Percentiles rank a stretch among this genome's conserved stretches.
Conservation (phyloP, 2,113 vertebrate genomes). For the Ranitomeya variabilis region DNA sequence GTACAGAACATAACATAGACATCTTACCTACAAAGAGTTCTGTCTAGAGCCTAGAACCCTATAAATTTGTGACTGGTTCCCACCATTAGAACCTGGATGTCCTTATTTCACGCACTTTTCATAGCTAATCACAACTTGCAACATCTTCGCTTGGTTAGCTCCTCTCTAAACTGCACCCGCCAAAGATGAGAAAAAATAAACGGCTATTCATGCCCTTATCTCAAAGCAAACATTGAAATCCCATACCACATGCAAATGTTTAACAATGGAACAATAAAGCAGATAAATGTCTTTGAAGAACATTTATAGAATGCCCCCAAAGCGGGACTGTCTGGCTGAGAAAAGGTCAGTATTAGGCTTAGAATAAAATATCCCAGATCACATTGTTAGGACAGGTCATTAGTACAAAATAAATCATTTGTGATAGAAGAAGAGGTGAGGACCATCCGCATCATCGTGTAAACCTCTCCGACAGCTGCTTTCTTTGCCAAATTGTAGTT, state of each 20-base stretch:
- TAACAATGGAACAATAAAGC: constrained; percentile 29
- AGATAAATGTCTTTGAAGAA: constrained; percentile 45
- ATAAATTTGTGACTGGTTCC: neutral
- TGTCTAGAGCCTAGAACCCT: neutral
- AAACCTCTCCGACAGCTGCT: neutral
- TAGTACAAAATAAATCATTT: constrained; percentile 5
- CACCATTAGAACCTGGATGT: neutral
- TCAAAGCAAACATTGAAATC: constrained; percentile 30
- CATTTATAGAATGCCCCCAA: constrained; percentile 21
- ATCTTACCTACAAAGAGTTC: neutral
- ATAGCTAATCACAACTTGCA: neutral
- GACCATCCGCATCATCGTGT: neutral
- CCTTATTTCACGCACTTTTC: neutral
- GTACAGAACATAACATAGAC: neutral
- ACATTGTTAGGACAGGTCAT: neutral
- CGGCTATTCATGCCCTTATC: constrained; percentile 35
- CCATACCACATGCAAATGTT: constrained; percentile 44
- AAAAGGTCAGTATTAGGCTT: neutral
- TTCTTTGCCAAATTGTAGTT: neutral
- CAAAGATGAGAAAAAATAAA: constrained; percentile 22
- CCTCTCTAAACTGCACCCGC: neutral
- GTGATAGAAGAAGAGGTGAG: neutral
- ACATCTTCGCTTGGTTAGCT: neutral
- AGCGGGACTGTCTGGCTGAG: neutral
- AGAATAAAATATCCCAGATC: constrained; percentile 8